Percentiles rank a stretch among this genome's conserved stretches.
phyloP scores from a whole-genome alignment of 1,140 invertebrate species.

The Alviniconcha marisindica region DNA sequence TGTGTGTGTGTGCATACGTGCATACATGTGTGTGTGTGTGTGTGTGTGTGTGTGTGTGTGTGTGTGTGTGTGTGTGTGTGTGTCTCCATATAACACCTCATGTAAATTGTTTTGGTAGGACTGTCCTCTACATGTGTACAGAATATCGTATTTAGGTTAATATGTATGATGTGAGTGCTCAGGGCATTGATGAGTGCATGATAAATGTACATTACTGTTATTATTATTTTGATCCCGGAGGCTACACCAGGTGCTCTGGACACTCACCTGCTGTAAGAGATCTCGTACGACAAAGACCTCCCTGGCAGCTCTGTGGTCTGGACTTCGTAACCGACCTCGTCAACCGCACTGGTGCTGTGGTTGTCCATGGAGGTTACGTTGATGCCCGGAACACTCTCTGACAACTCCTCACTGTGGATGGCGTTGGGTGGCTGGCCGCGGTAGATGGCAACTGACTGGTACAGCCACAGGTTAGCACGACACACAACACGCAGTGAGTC shows the following conservation, averaged over 20 bases:
- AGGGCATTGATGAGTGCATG: no score
- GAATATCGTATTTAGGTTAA: no score
- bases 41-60: no score
- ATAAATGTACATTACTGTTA: no score
- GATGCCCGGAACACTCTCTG: not conserved
- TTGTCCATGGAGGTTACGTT: not conserved
- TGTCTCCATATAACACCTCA: no score
- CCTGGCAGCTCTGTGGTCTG: not conserved
- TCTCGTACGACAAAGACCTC: not conserved
- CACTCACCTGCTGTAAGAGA: conserved; percentile 21
- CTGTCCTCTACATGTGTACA: no score
- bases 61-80: no score
- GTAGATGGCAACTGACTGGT: conserved; percentile 37
- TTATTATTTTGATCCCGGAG: not conserved
- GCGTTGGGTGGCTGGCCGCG: not conserved
- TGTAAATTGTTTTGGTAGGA: no score
- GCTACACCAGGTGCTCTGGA: not conserved
- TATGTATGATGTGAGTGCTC: no score
- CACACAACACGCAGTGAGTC: conserved; percentile 48
- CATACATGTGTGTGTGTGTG: no score
- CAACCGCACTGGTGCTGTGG: not conserved
- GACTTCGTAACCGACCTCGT: not conserved
- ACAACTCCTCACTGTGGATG: not conserved
- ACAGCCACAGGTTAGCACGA: conserved; percentile 52
- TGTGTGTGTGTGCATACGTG: no score